Evolutionary conservation across 2,113 vertebrate species (phyloP).

Genomic region (Taxidea taxus): DNA sequence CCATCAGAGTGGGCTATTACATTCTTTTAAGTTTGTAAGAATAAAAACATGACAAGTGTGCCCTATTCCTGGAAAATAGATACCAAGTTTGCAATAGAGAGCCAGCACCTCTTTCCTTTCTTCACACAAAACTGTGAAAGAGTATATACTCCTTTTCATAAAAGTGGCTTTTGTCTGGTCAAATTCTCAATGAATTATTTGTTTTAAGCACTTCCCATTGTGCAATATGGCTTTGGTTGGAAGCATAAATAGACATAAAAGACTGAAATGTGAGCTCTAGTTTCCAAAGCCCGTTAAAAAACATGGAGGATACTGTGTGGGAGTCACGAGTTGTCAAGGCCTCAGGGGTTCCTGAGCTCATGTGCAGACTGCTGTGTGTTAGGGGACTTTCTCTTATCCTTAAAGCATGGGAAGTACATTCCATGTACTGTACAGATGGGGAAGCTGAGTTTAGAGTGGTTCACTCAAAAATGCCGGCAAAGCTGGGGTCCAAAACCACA

Average conservation of each 20-base stretch:
- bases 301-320: not conserved
- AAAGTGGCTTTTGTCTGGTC: not conserved
- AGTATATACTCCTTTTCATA: not conserved
- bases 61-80: not conserved
- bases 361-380: not conserved
- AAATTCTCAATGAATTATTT: not conserved
- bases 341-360: not conserved
- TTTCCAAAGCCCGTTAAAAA: not conserved
- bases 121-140: not conserved
- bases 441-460: not conserved
- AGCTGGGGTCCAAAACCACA: not conserved
- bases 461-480: not conserved
- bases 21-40: not conserved
- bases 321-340: not conserved
- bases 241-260: not conserved
- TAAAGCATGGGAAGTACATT: not conserved
- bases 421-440: not conserved
- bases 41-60: not conserved
- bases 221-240: not conserved
- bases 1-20: not conserved
- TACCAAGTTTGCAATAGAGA: not conserved
- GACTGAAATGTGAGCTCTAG: conserved; percentile 2
- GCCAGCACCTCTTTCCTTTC: not conserved
- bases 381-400: not conserved
- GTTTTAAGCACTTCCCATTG: not conserved